These are phyloP conservation scores for Pemphigus obesinymphae DNA, from an alignment of 1,140 invertebrate species.

Conservation along the genomic window DNA sequence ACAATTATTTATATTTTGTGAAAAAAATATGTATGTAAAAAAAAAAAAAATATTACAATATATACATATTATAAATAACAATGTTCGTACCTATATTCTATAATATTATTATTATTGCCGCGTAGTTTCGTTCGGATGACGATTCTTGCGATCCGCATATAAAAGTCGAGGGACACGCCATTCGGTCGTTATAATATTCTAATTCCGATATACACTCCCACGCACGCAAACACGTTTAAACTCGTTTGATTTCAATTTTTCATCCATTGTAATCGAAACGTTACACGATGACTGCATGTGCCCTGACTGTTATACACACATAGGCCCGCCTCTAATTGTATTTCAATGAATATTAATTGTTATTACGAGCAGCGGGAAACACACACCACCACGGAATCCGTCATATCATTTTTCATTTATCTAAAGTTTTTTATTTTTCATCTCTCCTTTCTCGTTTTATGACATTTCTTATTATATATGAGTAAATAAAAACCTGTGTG, in stretches of 20 bases:
- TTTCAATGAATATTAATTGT: constrained; percentile 1
- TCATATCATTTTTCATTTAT: constrained; percentile 1
- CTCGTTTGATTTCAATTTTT: background rate
- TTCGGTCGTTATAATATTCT: background rate
- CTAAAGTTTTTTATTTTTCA: background rate
- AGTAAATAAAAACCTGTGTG: no score
- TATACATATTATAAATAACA: no score
- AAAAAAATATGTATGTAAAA: no score
- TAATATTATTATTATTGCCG: no score
- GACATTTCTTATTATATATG: background rate
- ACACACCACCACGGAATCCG: background rate
- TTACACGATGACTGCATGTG: background rate
- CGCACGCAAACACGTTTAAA: background rate
- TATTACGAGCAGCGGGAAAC: background rate
- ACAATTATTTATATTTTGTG: background rate
- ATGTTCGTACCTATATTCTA: no score
- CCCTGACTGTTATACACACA: background rate
- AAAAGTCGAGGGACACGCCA: background rate
- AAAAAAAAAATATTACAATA: no score
- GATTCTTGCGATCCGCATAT: background rate
- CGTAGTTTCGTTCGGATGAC: background rate
- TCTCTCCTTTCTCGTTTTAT: constrained; percentile 1
- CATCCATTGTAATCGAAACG: background rate
- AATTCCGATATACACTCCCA: background rate
- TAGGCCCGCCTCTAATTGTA: background rate